These are phyloP conservation scores for Denticeps clupeoides DNA, from an alignment of 2,797 vertebrate genomes.

Conservation along the genomic window DNA sequence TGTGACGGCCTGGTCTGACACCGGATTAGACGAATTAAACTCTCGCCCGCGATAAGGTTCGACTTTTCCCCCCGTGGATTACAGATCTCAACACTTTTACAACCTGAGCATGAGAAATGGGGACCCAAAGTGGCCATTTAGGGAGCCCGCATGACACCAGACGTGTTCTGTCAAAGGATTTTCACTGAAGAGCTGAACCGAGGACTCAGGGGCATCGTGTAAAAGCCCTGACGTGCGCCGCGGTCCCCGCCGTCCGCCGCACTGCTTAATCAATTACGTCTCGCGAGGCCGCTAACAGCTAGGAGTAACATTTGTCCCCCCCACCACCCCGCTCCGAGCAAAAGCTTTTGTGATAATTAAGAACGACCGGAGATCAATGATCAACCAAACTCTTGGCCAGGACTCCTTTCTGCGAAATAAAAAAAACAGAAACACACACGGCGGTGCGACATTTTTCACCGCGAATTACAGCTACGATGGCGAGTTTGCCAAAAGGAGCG, in stretches of 20 bases:
- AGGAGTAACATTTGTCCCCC: slow-evolving; percentile 34
- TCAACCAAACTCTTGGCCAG: slow-evolving; percentile 29
- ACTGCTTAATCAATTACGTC: slow-evolving; percentile 30
- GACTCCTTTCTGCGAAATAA: slow-evolving; percentile 51
- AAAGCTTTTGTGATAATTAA: slow-evolving; percentile 50
- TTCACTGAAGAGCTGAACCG: slow-evolving; percentile 12
- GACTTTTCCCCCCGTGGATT: slow-evolving; percentile 34
- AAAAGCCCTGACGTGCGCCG: not conserved
- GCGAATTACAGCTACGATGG: slow-evolving; percentile 43
- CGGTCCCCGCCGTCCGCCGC: not conserved
- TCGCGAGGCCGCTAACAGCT: slow-evolving; percentile 29
- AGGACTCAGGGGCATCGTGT: slow-evolving; percentile 3
- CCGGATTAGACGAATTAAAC: slow-evolving; percentile 38
- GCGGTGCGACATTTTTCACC: slow-evolving; percentile 41
- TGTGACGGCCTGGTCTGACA: slow-evolving; percentile 21
- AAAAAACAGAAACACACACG: no score
- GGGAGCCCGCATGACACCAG: slow-evolving; percentile 15
- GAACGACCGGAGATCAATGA: slow-evolving; percentile 42
- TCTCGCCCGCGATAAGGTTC: slow-evolving; percentile 36
- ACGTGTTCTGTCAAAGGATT: slow-evolving; percentile 21
- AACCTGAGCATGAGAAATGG: slow-evolving; percentile 32
- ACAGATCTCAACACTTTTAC: slow-evolving; percentile 41
- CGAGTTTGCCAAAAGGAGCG: slow-evolving; percentile 44
- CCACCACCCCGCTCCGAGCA: slow-evolving; percentile 26
- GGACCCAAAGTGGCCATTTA: slow-evolving; percentile 32